These are phyloP conservation scores for Leptopilina boulardi DNA, from an alignment of 1,140 invertebrate species.

Conservation along the genomic window DNA sequence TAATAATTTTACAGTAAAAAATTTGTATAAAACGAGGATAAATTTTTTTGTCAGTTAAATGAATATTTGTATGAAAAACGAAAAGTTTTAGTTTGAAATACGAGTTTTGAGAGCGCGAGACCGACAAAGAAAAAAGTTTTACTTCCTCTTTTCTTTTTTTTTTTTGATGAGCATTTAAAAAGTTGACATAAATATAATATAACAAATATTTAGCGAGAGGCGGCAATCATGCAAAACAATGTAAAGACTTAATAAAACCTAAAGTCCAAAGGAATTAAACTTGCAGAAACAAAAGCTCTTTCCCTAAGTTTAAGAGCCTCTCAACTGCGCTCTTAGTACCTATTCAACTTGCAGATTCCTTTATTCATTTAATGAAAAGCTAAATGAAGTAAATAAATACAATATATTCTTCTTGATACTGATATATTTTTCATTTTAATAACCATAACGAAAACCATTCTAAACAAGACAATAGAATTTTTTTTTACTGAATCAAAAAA, in stretches of 20 bases:
- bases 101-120: too few species aligned
- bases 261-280: background rate
- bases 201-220: background rate
- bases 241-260: background rate
- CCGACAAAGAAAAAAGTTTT: too few species aligned
- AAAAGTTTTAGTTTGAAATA: too few species aligned
- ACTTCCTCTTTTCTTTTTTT: background rate
- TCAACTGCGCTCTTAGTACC: background rate
- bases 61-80: too few species aligned
- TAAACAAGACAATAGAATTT: too few species aligned
- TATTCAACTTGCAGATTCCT: conserved; percentile 15
- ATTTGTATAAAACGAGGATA: too few species aligned
- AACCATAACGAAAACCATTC: too few species aligned
- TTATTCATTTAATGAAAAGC: conserved; percentile 21
- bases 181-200: background rate
- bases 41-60: too few species aligned
- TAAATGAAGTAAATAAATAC: background rate
- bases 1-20: too few species aligned
- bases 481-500: too few species aligned
- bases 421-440: background rate
- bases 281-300: conserved; percentile 5
- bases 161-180: background rate
- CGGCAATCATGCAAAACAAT: background rate
- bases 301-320: conserved; percentile 13
- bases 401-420: background rate